phyloP scores from a whole-genome alignment of 2,113 vertebrate genomes.

The Myodes glareolus region DNA sequence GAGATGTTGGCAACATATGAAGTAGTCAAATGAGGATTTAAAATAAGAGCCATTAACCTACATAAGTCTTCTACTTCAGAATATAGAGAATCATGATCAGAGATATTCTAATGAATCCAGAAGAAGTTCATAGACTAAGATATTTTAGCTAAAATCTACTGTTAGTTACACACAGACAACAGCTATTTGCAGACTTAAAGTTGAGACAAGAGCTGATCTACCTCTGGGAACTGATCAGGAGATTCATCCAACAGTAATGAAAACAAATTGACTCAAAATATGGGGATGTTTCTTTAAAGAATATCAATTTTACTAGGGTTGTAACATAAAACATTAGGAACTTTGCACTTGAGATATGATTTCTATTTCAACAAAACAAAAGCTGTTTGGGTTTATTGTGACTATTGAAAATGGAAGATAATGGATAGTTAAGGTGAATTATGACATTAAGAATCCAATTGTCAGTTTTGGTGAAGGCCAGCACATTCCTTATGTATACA shows the following conservation, averaged over 20 bases:
- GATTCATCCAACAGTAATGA: neutral
- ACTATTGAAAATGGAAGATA: neutral
- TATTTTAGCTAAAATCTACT: neutral
- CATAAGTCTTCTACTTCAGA: neutral
- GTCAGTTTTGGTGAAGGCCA: neutral
- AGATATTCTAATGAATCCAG: neutral
- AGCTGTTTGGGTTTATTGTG: neutral
- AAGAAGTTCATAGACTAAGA: neutral
- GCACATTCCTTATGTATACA: neutral
- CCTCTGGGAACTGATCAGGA: neutral
- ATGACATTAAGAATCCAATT: neutral
- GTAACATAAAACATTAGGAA: neutral
- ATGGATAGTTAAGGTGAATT: neutral
- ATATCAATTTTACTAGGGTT: neutral
- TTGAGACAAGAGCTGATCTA: neutral
- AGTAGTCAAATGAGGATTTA: neutral
- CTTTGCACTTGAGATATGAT: neutral
- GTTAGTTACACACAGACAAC: neutral
- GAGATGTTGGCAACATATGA: neutral
- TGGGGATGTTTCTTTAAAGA: neutral
- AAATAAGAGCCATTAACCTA: neutral
- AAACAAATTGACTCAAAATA: neutral
- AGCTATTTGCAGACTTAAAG: neutral
- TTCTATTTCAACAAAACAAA: neutral
- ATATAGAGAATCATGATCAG: neutral